These are phyloP conservation scores for Tokudaia muenninki DNA, from an alignment of 2,797 vertebrate species.

Conservation along the genomic window DNA sequence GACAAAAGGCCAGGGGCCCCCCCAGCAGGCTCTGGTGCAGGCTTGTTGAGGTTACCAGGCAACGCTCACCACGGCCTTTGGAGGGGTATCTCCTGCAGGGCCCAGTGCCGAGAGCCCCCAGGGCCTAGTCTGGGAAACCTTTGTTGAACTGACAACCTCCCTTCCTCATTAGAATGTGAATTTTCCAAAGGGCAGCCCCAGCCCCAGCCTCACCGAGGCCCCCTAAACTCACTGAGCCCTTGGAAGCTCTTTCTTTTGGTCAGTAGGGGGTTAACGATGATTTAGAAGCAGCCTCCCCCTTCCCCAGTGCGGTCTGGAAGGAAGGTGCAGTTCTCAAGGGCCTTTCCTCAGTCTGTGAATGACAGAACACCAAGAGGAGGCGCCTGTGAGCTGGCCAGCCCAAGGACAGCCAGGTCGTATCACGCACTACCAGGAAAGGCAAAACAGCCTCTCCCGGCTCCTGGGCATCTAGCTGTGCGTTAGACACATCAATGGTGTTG, in stretches of 20 bases:
- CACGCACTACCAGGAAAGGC: fast-evolving
- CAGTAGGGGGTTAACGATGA: slow-evolving; percentile 32
- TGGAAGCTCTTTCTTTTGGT: slow-evolving; percentile 60
- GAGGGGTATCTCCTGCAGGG: slow-evolving; percentile 59
- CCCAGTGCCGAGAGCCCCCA: slow-evolving; percentile 58
- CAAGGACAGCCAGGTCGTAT: background rate
- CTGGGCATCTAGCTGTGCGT: background rate
- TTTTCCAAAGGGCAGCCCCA: slow-evolving; percentile 59
- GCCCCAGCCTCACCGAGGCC: background rate
- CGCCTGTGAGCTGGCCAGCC: background rate
- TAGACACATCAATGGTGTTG: background rate
- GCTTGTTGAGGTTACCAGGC: slow-evolving; percentile 73
- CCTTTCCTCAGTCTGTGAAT: background rate
- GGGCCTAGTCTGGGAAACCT: slow-evolving; percentile 67
- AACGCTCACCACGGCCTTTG: slow-evolving; percentile 24
- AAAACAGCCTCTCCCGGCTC: background rate
- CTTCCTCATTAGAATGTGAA: slow-evolving; percentile 47
- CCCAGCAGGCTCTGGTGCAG: background rate
- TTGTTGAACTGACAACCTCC: slow-evolving; percentile 22
- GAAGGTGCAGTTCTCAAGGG: background rate
- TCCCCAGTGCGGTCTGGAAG: background rate
- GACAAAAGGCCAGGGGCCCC: slow-evolving; percentile 64
- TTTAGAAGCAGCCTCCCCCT: slow-evolving; percentile 19
- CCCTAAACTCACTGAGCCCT: background rate
- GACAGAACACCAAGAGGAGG: background rate